A percentile compares a stretch with the other conserved stretches of the same genome.
phyloP scores from a whole-genome alignment of 2,113 vertebrate genomes.

The Cromileptes altivelis region DNA sequence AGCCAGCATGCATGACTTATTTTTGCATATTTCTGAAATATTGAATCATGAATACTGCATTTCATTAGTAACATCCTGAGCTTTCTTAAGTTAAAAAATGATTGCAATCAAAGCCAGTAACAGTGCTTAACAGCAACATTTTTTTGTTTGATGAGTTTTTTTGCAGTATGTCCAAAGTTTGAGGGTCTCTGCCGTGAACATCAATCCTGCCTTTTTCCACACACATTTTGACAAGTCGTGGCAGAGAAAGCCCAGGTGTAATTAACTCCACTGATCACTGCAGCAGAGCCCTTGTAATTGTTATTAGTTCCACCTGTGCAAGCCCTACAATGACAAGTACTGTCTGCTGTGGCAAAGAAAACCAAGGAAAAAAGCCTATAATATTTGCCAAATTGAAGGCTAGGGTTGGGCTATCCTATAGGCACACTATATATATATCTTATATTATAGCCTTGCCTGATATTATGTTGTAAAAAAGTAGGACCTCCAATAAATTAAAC shows the following conservation, averaged over 20 bases:
- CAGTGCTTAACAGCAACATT: not conserved
- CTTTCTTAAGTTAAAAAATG: not conserved
- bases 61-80: not conserved
- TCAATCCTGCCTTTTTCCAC: not conserved
- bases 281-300: not conserved
- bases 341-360: not conserved
- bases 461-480: not conserved
- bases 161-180: not conserved
- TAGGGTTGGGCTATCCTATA: not conserved
- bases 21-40: not conserved
- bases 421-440: not conserved
- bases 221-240: not conserved
- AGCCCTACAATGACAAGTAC: not conserved
- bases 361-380: not conserved
- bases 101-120: not conserved
- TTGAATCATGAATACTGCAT: constrained; percentile 7
- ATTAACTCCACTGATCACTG: not conserved
- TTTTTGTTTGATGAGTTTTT: not conserved
- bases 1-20: not conserved
- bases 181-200: not conserved
- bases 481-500: no score
- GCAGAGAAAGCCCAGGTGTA: not conserved
- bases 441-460: not conserved
- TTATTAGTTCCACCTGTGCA: not conserved
- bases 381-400: not conserved